Evolutionary conservation across 2,888 invertebrate species (phyloP), one percentile per base, ranked within the genome.

Genomic region (Mylabris sibirica): DNA sequence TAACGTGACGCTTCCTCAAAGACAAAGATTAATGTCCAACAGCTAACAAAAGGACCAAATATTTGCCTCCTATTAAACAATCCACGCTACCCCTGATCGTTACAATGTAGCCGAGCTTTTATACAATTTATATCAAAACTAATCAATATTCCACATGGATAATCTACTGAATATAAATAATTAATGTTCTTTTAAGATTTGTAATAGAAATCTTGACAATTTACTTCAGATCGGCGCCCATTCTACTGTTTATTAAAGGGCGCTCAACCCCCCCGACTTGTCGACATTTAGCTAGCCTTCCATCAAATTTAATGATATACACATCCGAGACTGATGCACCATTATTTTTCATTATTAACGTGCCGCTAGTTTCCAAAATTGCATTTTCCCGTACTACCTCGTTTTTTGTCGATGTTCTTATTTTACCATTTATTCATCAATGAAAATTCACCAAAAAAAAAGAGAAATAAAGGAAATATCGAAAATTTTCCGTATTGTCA

Each of bases 321-420:
- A 81, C 78, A 78, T 78, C 77, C 77, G 77, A 78, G 80, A 80
- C 81, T 83, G 83, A 83, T 83, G 82, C 82, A 78, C 82, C 84
- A 84, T 84, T 84, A 84, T 84, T 84, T 83, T 84, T 83, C 84
- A 83, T 84, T 84, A 84, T 82, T 83, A 79, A 84, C 83, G 81
- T 78, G 72, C 80, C 80, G 82, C 79, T 81, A 81, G 82, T 81
- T 83, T 82, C 82, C 77, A 80, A 84, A 84, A 84, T 84, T 84
- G 82, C 82, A 80, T 49, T 80, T 82, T 80, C 74, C 79, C 77
- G 74, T 78, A 74, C 73, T 74, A 72, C 67, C 66, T 72, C 70
- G 68, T 61, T 67, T 64, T 38, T 35, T 57, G 61, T 61, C 68
- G 63, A 65, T 5, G 35, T 6, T 35, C 44, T 49, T 49, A 17